Percentiles rank a stretch among this genome's conserved stretches.
These are phyloP conservation scores for Talpa occidentalis DNA, from an alignment of 2,113 vertebrate species.

Conservation along the genomic window DNA sequence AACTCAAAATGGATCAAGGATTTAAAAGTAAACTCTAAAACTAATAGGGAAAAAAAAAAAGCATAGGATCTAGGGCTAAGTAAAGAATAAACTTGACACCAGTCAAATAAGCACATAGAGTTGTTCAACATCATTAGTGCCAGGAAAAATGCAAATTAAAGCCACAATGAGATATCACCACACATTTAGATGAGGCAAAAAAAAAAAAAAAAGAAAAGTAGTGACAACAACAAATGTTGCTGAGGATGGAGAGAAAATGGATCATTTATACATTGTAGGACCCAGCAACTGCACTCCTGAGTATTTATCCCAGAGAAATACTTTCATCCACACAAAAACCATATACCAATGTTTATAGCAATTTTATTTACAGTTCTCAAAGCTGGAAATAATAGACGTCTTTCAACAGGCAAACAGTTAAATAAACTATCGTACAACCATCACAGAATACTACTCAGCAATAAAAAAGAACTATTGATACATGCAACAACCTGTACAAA, in stretches of 20 bases:
- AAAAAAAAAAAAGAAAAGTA: neutral
- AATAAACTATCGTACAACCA: neutral
- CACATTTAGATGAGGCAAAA: neutral
- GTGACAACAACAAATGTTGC: neutral
- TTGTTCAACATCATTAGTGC: neutral
- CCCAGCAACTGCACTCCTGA: neutral
- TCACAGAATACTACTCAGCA: neutral
- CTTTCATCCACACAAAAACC: neutral
- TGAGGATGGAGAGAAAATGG: neutral
- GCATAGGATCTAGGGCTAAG: neutral
- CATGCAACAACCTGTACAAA: neutral
- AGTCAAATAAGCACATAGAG: neutral
- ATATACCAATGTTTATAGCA: neutral
- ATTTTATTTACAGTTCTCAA: neutral
- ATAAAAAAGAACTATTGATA: neutral
- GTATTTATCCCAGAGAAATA: neutral
- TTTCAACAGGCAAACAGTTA: neutral
- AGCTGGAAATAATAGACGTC: neutral
- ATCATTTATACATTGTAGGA: neutral
- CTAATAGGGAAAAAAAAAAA: neutral
- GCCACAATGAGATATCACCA: neutral
- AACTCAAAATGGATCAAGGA: neutral
- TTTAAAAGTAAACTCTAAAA: neutral
- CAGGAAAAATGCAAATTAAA: too few relatives aligned
- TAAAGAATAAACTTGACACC: neutral